Evolutionary conservation across 2,888 invertebrate species (phyloP), one percentile per base, ranked within the genome.

Genomic region (Miltochrista miniata): DNA sequence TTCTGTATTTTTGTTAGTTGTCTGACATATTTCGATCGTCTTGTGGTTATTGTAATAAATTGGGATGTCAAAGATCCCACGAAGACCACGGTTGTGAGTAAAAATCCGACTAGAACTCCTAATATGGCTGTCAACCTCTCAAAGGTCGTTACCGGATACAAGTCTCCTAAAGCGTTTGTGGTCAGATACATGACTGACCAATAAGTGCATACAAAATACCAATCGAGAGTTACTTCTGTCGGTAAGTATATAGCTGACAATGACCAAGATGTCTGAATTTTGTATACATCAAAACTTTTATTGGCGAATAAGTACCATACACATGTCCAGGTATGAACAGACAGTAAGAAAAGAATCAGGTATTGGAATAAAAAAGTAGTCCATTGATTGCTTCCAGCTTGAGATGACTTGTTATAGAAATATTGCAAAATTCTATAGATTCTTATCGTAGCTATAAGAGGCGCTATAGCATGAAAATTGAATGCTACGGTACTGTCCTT

Each of bases 21-120:
- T 30, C 83, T 78, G 4, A 88, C 85, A 56, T 92, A 87, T 66
- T 83, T 81, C 9, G 92, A 86, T 35, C 88, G 81, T 61, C 92
- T 82, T 38, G 87, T 87, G 29, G 89, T 85, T 60, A 87, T 86
- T 36, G 91, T 92, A 59, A 92, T 91, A 65, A 92, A 90, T 57
- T 89, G 87, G 1, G 91, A 91, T 41, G 92, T 90, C 51, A 92
- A 68, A 24, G 91, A 91, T 48, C 92, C 92, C 56, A 92, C 92
- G 66, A 92, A 92, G 11, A 92, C 87, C 30, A 92, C 79, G 4
- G 91, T 92, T 33, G 90, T 91, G 18, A 92, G 63, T 18, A 86
- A 67, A 65, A 92, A 92, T 0, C 93, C 92, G 15, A 90, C 60
- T 52, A 87, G 65, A 57, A 87, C 85, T 4, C 85, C 87, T 12